These are phyloP conservation scores for Gouania willdenowi DNA, from an alignment of 2,797 vertebrate species.

Conservation along the genomic window DNA sequence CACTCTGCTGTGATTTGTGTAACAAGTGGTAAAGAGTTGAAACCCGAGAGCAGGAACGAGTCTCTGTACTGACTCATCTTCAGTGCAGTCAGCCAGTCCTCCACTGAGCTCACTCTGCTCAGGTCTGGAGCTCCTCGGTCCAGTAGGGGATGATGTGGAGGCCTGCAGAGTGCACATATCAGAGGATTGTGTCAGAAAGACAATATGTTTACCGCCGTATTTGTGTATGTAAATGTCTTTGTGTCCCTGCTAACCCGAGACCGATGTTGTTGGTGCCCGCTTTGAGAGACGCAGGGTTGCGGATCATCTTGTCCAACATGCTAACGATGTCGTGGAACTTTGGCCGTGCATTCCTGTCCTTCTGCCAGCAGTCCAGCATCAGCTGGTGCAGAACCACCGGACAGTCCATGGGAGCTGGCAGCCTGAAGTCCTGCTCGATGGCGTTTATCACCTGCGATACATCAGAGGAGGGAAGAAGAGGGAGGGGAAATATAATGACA, in stretches of 20 bases:
- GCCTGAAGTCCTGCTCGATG: slow-evolving; percentile 92
- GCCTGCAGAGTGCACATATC: slow-evolving; percentile 61
- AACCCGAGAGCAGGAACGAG: slow-evolving; percentile 89
- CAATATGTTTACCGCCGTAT: neutral
- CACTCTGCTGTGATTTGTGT: slow-evolving; percentile 93
- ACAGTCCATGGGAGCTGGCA: slow-evolving; percentile 94
- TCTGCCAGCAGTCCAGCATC: slow-evolving; percentile 97
- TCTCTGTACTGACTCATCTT: slow-evolving; percentile 97
- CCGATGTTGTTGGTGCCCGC: slow-evolving; percentile 85
- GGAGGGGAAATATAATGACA: too few relatives aligned
- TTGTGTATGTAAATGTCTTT: slow-evolving; percentile 15
- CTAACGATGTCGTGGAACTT: slow-evolving; percentile 92
- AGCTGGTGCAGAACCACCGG: slow-evolving; percentile 89
- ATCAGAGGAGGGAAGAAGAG: neutral
- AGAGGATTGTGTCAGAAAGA: neutral
- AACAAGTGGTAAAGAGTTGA: slow-evolving; percentile 90
- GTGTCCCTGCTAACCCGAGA: slow-evolving; percentile 79
- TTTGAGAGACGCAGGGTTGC: slow-evolving; percentile 95
- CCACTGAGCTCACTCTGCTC: slow-evolving; percentile 91
- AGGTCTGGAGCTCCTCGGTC: slow-evolving; percentile 91
- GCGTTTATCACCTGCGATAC: slow-evolving; percentile 87
- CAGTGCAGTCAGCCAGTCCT: slow-evolving; percentile 91
- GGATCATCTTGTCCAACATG: slow-evolving; percentile 96
- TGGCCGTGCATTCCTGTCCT: slow-evolving; percentile 90
- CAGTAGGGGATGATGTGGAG: slow-evolving; percentile 87